Base-by-base conservation (phyloP, 2,797 vertebrate genomes). In the Distichodus sexfasciatus region DNA sequence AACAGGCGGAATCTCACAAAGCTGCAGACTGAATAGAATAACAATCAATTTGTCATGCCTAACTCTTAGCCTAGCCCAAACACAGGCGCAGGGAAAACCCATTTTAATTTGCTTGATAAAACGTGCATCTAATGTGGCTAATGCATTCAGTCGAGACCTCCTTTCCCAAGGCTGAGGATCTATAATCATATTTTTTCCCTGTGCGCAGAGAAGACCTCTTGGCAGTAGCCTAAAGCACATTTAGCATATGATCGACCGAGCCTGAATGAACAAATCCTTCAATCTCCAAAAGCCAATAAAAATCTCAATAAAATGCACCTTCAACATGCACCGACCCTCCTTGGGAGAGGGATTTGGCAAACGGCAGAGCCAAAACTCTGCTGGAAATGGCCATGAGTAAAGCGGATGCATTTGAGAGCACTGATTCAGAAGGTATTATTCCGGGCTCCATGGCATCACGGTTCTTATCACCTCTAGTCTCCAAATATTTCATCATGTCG, bases 121-220 rank as follows among this genome's bases (percentile, higher is more conserved):
- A 75, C 66, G 41, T 61, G 24, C 68, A 69, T 55, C 72, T 69
- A 79, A 78, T 58, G 57, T 54, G 35, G 69, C 58, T 76, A 75
- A 81, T 73, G 63, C 76, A 78, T 80, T 80, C 75, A 31, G 53
- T 53, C 64, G 74, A 72, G 69, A 66, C 36, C 21, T 69, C 57
- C 50, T 28, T 46, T 71, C 55, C 23, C 36, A 62, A 54, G 60
- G 55, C 71, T 35, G 65, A 8, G 57, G 43, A 72, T 77, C 68
- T 41, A 51, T 79, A 72, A 83, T 79, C 74, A 66, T 38, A 60
- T 73, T 75, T 73, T 78, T 71, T 63, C 59, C 46, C 53, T 44
- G 62, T 26, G 60, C 26, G 69, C 72, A 68, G 68, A 74, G 67
- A 29, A 80, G 54, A 55, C 43, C 55, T 68, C 47, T 31, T 70